These are phyloP conservation scores for Rattus rattus DNA, from an alignment of 2,113 vertebrate genomes.

Conservation along the genomic window DNA sequence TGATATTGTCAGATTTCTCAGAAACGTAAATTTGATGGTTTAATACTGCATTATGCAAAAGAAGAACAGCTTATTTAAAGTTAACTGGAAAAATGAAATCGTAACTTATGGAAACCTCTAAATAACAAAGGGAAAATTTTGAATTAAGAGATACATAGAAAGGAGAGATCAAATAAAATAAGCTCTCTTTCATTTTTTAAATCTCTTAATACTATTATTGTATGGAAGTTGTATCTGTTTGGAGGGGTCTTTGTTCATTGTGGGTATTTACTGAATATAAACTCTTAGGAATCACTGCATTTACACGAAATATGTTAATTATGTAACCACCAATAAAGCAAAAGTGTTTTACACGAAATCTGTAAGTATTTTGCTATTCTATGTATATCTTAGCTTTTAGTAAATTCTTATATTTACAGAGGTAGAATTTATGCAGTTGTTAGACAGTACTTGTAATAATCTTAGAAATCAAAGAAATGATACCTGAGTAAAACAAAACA, in stretches of 20 bases:
- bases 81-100: slow-evolving; percentile 63
- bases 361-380: background rate
- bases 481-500: background rate
- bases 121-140: slow-evolving; percentile 65
- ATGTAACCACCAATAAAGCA: slow-evolving; percentile 17
- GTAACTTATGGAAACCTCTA: slow-evolving; percentile 58
- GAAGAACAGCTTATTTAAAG: slow-evolving; percentile 63
- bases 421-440: background rate
- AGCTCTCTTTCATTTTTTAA: slow-evolving; percentile 47
- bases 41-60: slow-evolving; percentile 70
- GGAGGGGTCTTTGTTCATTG: slow-evolving; percentile 40
- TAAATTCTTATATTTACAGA: background rate
- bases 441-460: background rate
- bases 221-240: slow-evolving; percentile 40
- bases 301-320: slow-evolving; percentile 58
- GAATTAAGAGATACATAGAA: slow-evolving; percentile 57
- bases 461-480: background rate
- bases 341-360: slow-evolving; percentile 19
- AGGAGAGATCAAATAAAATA: slow-evolving; percentile 32
- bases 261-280: slow-evolving; percentile 62
- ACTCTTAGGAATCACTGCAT: background rate
- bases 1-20: slow-evolving; percentile 54
- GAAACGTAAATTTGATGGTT: slow-evolving; percentile 61
- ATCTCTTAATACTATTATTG: slow-evolving; percentile 24
- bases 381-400: background rate